Base-by-base conservation (phyloP, 2,888 invertebrate species). In the Cantharis nigra region DNA sequence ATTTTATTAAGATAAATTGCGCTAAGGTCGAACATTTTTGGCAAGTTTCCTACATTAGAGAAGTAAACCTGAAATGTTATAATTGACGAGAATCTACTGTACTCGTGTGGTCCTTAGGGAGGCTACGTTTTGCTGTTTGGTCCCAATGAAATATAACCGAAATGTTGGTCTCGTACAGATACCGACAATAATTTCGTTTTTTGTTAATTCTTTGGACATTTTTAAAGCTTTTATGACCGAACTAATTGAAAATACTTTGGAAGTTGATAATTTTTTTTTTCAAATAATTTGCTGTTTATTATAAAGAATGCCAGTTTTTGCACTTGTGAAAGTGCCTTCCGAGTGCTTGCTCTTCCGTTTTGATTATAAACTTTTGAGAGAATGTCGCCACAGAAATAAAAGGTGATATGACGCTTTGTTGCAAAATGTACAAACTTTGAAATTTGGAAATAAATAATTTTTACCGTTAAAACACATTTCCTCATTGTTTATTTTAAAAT, bases 141-240 rank as follows among this genome's bases (percentile, higher is more conserved):
- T 30, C 18, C 16, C 70, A 69, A 63, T 74, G 74, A 72, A 71
- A 71, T 72, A 67, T 67, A 72, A 65, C 28, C 23, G 72, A 67
- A 72, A 67, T 63, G 72, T 67, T 70, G 65, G 74, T 28, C 70
- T 67, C 28, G 70, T 13, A 11, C 70, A 65, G 74, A 74, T 74
- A 74, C 63, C 63, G 69, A 63, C 69, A 23, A 74, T 74, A 74
- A 74, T 74, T 74, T 74, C 63, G 64, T 70, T 73, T 73, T 69
- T 69, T 13, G 14, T 33, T 74, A 74, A 74, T 74, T 74, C 63
- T 63, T 74, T 70, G 69, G 26, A 30, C 69, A 30, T 30, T 28
- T 74, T 74, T 70, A 69, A 69, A 18, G 69, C 30, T 70, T 63
- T 62, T 63, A n/a, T 67, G 13, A 26, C n/a, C n/a, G 26, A 23